A percentile compares a stretch with the other conserved stretches of the same genome.
phyloP scores from a whole-genome alignment of 2,888 invertebrate species.

The Stegana nigrithorax region DNA sequence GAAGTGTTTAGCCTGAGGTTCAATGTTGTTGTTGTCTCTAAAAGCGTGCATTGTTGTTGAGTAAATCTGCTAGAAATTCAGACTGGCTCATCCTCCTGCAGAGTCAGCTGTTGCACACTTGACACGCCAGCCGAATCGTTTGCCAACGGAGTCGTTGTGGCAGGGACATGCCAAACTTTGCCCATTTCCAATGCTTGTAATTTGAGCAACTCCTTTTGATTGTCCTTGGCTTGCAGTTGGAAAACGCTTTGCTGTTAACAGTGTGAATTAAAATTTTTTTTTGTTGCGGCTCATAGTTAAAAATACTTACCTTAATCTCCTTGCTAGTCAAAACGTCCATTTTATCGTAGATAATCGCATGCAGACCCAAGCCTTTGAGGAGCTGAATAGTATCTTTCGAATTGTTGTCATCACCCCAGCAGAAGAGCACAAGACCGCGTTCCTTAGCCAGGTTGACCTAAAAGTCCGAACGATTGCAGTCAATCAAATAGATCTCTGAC shows the following conservation, averaged over 20 bases:
- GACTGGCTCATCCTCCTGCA: too few species aligned
- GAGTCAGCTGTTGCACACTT: background rate
- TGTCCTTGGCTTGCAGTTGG: constrained; percentile 81
- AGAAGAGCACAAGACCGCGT: constrained; percentile 88
- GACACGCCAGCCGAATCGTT: background rate
- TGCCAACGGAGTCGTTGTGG: background rate
- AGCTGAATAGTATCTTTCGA: constrained; percentile 85
- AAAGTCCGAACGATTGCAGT: constrained; percentile 38
- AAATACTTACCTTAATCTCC: constrained; percentile 62
- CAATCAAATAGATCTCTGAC: too few species aligned
- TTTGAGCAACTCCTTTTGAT: constrained; percentile 70
- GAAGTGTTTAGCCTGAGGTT: constrained; percentile 9
- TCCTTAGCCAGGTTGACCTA: constrained; percentile 83
- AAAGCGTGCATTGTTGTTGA: background rate
- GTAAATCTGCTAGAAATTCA: too few species aligned
- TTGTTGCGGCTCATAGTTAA: background rate
- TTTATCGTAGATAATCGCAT: constrained; percentile 97
- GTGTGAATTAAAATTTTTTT: constrained; percentile 8
- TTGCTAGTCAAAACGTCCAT: constrained; percentile 73
- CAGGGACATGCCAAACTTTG: constrained; percentile 48
- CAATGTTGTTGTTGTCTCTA: constrained; percentile 1
- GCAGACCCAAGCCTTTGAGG: constrained; percentile 89
- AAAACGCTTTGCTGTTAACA: constrained; percentile 82
- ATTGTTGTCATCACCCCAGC: constrained; percentile 98
- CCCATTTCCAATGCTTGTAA: constrained; percentile 65